Evolutionary conservation across 2,888 invertebrate genomes (phyloP).

Genomic region (Polyommatus icarus): DNA sequence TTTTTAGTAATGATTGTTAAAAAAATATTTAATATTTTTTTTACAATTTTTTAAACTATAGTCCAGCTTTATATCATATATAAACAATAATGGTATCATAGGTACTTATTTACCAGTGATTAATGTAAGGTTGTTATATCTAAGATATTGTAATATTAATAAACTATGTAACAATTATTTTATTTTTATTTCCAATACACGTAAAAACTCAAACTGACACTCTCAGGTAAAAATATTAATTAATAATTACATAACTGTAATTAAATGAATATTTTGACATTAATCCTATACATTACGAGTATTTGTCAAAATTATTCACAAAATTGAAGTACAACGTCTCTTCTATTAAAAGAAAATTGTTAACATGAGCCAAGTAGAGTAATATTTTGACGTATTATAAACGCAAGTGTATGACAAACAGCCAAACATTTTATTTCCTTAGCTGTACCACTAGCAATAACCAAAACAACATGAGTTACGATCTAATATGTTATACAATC

Average conservation of each 20-base stretch:
- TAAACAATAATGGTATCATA: background rate
- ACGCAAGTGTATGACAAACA: background rate
- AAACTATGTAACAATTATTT: constrained; percentile 6
- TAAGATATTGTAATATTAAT: constrained; percentile 7
- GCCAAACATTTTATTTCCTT: no score
- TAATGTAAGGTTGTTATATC: background rate
- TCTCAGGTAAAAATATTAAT: no score
- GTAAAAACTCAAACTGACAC: no score
- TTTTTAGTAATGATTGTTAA: background rate
- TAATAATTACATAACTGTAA: no score
- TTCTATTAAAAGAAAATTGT: no score
- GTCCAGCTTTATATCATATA: background rate
- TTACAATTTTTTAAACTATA: background rate
- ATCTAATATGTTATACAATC: background rate
- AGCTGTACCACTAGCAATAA: background rate
- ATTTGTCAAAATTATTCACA: no score
- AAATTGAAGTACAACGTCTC: no score
- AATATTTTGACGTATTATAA: no score
- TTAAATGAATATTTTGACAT: no score
- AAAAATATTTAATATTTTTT: background rate
- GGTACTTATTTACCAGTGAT: constrained; percentile 30
- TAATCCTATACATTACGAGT: no score
- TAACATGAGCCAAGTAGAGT: no score
- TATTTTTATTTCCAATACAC: background rate
- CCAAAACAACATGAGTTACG: background rate